Conservation (phyloP, 2,113 vertebrate species). For the Lepus timidus region DNA sequence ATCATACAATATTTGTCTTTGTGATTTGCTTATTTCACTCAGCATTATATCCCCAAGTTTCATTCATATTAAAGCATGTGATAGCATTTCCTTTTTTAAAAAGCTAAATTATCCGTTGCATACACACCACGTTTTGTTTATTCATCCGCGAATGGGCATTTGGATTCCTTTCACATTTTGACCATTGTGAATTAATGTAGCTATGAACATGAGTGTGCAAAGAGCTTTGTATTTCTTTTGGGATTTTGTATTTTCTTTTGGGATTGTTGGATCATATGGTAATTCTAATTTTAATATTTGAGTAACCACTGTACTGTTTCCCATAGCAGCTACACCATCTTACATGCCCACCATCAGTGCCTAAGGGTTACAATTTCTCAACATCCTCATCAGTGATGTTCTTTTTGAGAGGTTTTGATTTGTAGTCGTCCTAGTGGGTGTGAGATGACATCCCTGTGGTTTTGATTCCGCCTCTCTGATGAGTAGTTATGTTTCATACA, state of each 20-base stretch:
- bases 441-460: neutral
- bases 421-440: neutral
- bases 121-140: neutral
- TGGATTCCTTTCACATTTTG: neutral
- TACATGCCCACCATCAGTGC: neutral
- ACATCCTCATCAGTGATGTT: neutral
- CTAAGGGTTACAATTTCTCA: neutral
- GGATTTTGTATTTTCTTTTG: neutral
- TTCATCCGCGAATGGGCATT: neutral
- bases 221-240: neutral
- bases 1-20: neutral
- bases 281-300: conserved; percentile 40
- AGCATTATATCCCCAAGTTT: neutral
- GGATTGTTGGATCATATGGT: conserved; percentile 7
- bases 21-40: conserved; percentile 28
- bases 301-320: neutral
- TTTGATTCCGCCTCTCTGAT: conserved; percentile 53
- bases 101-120: neutral
- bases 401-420: conserved; percentile 1
- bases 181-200: conserved; percentile 2
- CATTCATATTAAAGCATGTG: neutral
- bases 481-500: conserved; percentile 2
- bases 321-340: neutral
- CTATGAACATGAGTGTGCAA: neutral
- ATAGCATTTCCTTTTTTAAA: neutral